These are phyloP conservation scores for Drosophila ezoana DNA, from an alignment of 2,888 invertebrate genomes.

Conservation along the genomic window DNA sequence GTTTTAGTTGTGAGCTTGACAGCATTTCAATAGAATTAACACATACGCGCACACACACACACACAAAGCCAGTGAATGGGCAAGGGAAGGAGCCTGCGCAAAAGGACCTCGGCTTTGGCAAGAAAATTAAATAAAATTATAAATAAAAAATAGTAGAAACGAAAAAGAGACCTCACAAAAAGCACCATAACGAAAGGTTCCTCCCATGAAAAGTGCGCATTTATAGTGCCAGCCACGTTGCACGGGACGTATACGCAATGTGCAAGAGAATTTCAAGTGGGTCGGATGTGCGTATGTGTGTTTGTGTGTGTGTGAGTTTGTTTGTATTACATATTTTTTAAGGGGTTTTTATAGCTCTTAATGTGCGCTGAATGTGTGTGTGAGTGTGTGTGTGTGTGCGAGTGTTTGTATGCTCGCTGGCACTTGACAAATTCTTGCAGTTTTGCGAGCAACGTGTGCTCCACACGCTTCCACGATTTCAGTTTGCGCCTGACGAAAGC, in stretches of 20 bases:
- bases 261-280: slow-evolving; percentile 43
- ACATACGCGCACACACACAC: slow-evolving; percentile 47
- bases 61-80: slow-evolving; percentile 20
- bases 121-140: slow-evolving; percentile 78
- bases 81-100: slow-evolving; percentile 21
- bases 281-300: slow-evolving; percentile 15
- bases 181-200: slow-evolving; percentile 54
- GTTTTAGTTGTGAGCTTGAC: slow-evolving; percentile 78
- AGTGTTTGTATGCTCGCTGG: slow-evolving; percentile 39
- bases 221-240: slow-evolving; percentile 63
- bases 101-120: slow-evolving; percentile 44
- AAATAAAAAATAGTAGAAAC: slow-evolving; percentile 53
- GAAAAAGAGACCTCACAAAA: slow-evolving; percentile 45
- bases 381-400: slow-evolving; percentile 4
- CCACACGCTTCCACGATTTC: slow-evolving; percentile 54
- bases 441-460: slow-evolving; percentile 68
- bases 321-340: slow-evolving; percentile 48
- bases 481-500: slow-evolving; percentile 61
- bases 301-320: slow-evolving; percentile 20
- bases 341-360: slow-evolving; percentile 42
- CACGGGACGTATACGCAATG: slow-evolving; percentile 55
- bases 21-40: slow-evolving; percentile 82
- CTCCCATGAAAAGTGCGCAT: slow-evolving; percentile 71
- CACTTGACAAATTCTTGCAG: slow-evolving; percentile 78
- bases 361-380: slow-evolving; percentile 8